Evolutionary conservation across 2,113 vertebrate genomes (phyloP), one percentile per base, ranked within the genome.

Genomic region (Oxyruncus cristatus): DNA sequence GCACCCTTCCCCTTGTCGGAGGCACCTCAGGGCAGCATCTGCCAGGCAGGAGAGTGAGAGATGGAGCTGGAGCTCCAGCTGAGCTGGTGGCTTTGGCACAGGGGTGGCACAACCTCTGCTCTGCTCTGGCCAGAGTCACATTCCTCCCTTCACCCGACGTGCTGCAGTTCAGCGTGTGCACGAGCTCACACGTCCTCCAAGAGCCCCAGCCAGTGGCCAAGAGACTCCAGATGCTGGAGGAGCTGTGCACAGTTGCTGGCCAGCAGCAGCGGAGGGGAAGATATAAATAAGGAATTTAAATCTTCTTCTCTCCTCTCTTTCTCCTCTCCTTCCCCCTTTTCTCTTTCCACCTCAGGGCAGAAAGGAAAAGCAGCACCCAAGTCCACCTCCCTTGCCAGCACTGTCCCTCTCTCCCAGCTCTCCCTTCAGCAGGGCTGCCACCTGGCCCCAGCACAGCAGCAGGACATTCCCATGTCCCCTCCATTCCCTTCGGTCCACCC

Each of bases 181-280:
- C 32, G 35, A 81, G 95, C 1, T 1, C 52, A 71, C 93, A 84
- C 89, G 63, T 92, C 91, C 88, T 96, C 88, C 86, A 83, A 88
- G 62, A 94, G 77, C 90, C 85, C 83, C 92, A 93, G 90, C 92
- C 50, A n/a, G 27, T 94, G 91, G 89, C 95, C 97, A 95, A 93
- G 88, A 89, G 39, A 22, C 67, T 97, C 92, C 96, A 97, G 96
- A 97, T 96, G 96, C 84, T 93, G 95, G 86, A 94, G 89, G 81
- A 97, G 83, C 78, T 65, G 83, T 58, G 66, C 85, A 89, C 92
- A 97, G 93, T 95, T 95, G 95, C 87, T 1, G 66, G 93, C 96
- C 95, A 95, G 95, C 76, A 96, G 78, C 37, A 2, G 65, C 85
- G 76, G 72, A 91, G 50, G 39, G 37, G 18, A 58, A 90, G 92